phyloP scores from a whole-genome alignment of 1,140 invertebrate genomes.

The Drosophila repleta region DNA sequence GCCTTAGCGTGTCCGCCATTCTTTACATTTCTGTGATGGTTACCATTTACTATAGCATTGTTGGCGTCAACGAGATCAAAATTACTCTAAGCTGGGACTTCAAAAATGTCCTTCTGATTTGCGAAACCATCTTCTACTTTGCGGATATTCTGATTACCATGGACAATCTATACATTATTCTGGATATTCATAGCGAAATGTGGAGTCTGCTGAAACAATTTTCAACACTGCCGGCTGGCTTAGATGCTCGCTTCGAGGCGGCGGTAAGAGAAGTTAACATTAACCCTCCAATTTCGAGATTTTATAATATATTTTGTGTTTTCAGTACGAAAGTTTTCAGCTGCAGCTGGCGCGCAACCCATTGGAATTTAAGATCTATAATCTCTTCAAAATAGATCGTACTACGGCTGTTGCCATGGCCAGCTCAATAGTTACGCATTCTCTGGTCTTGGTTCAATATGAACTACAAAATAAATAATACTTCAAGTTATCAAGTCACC shows the following conservation, averaged over 20 bases:
- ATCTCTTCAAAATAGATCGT: slow-evolving; percentile 12
- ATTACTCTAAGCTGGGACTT: not conserved
- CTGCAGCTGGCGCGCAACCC: slow-evolving; percentile 47
- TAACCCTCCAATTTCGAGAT: not conserved
- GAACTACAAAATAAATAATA: slow-evolving; percentile 25
- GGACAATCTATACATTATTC: slow-evolving; percentile 15
- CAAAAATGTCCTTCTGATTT: not conserved
- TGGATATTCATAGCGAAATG: slow-evolving; percentile 28
- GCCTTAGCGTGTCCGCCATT: slow-evolving; percentile 32
- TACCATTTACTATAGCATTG: slow-evolving; percentile 41
- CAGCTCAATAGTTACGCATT: slow-evolving; percentile 39
- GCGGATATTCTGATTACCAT: slow-evolving; percentile 20
- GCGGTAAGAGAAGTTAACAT: slow-evolving; percentile 22
- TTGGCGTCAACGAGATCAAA: not conserved
- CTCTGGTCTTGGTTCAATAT: slow-evolving; percentile 53
- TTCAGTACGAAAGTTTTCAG: slow-evolving; percentile 19
- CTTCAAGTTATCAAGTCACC: too few species aligned
- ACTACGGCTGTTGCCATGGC: slow-evolving; percentile 12
- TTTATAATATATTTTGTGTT: not conserved
- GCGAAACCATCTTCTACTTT: slow-evolving; percentile 17
- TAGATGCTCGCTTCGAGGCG: slow-evolving; percentile 47
- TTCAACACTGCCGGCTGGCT: not conserved
- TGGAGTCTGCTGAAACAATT: slow-evolving; percentile 4
- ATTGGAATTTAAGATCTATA: slow-evolving; percentile 12
- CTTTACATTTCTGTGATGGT: slow-evolving; percentile 44